Base-by-base conservation (phyloP, 2,797 vertebrate species). In the Neomorphus geoffroyi region DNA sequence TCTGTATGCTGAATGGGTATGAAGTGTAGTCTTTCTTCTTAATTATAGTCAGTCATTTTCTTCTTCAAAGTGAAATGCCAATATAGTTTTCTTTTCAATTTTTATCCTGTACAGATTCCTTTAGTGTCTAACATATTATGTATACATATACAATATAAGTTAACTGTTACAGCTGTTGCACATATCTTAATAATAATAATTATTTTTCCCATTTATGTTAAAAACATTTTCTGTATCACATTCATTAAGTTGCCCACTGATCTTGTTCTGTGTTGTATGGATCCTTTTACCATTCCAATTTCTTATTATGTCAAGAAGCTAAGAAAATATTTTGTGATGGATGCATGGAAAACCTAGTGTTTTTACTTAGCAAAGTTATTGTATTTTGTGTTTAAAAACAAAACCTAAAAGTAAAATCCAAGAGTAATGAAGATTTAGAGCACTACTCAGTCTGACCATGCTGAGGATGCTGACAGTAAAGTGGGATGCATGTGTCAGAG, bases 21-120 rank as follows among this genome's bases (percentile, higher is more conserved):
- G 27, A 32, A 50, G 70, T 32, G 30, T 79, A 90, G 83, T 88
- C 88, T 69, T 94, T 96, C 90, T 71, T 71, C 80, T 72, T 93
- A 92, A 91, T 92, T 96, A 37, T 27, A 92, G 90, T 66, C 70
- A 88, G 56, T 89, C 32, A 48, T 91, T 94, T 92, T 80, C 79
- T 89, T 89, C 84, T 91, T 51, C 21, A 22, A 62, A 88, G 65
- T 69, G 80, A 90, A 81, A 86, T 65, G 51, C 56, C 87, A 70
- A 78, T 86, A 53, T 22, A 85, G 45, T 93, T 62, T 91, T 45
- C 30, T 64, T 81, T 86, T 67, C 86, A 80, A 32, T 94, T 93
- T 94, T 85, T 84, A 62, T 75, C 17, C 41, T 74, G 18, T 67
- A 58, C 53, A 56, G 26, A 48, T 72, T 93, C 77, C 39, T 69